Conservation (phyloP, 2,888 invertebrate species). For the Chalcosyrphus nemorum region DNA sequence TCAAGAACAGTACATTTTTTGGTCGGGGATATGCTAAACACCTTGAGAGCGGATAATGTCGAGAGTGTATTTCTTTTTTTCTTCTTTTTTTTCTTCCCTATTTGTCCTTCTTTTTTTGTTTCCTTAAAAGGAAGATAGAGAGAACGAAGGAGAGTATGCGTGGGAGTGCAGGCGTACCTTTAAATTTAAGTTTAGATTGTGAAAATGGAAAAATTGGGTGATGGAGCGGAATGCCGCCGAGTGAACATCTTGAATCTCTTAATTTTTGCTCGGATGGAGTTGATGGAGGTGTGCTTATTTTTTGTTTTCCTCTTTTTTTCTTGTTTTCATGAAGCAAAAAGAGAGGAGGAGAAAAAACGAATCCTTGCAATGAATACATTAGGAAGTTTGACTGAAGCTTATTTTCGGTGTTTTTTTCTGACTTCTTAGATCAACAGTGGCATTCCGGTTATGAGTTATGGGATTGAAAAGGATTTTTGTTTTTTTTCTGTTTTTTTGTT, state of each 20-base stretch:
- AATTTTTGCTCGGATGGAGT: conserved; percentile 37
- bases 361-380: conserved; percentile 5
- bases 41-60: conserved; percentile 18
- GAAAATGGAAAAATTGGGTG: conserved; percentile 6
- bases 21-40: conserved; percentile 23
- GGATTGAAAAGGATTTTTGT: neutral
- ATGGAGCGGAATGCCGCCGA: conserved; percentile 9
- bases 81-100: neutral
- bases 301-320: neutral
- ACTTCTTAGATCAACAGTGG: neutral
- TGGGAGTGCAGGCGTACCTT: neutral
- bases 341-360: neutral
- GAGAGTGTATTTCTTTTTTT: neutral
- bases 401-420: neutral
- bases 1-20: conserved; percentile 11
- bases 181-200: neutral
- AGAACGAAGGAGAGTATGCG: neutral
- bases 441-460: conserved; percentile 4
- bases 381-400: conserved; percentile 7
- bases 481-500: neutral
- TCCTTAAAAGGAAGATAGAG: too few relatives aligned
- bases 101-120: neutral
- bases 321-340: neutral
- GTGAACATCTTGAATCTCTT: conserved; percentile 45
- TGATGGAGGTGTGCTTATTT: neutral